phyloP scores from a whole-genome alignment of 2,113 vertebrate genomes.

The Neopipo cinnamomea region DNA sequence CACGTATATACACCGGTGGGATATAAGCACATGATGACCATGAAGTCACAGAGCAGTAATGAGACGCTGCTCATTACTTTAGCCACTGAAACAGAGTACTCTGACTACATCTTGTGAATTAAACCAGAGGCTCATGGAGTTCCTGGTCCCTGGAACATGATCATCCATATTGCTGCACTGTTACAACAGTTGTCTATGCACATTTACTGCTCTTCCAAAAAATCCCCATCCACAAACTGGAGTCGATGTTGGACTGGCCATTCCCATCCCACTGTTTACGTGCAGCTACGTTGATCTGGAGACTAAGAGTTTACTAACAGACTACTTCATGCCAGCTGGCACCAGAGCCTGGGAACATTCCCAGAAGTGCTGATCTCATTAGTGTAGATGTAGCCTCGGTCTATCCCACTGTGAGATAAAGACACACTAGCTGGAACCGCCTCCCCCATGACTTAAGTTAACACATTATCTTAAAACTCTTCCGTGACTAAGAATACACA shows the following conservation, averaged over 20 bases:
- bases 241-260: background rate
- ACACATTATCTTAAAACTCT: background rate
- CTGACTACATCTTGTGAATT: background rate
- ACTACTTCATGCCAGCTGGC: conserved; percentile 22
- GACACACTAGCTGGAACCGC: background rate
- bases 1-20: rapidly evolving
- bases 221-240: background rate
- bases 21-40: background rate
- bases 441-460: background rate
- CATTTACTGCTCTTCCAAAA: background rate
- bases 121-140: background rate
- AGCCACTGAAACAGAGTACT: background rate
- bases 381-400: background rate
- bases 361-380: conserved; percentile 37
- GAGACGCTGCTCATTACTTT: background rate
- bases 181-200: background rate
- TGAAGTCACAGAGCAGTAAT: background rate
- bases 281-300: background rate
- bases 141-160: background rate
- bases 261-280: background rate
- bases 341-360: conserved; percentile 3
- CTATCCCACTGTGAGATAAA: background rate
- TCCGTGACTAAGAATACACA: background rate
- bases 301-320: background rate
- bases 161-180: background rate